phyloP scores from a whole-genome alignment of 1,140 invertebrate species.

The Heterodera schachtii region DNA sequence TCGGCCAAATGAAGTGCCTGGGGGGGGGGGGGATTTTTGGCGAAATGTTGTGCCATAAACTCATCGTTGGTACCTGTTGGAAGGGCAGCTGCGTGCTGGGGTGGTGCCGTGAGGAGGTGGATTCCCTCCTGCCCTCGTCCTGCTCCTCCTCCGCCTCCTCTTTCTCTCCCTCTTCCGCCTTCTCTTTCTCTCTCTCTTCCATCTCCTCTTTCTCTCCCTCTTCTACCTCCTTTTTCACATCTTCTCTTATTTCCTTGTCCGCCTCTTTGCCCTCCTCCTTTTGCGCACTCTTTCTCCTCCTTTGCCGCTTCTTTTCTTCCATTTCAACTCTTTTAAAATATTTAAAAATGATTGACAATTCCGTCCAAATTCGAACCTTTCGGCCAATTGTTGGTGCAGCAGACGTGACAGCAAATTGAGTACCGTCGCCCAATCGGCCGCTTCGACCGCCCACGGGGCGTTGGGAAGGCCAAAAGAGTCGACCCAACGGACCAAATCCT shows the following conservation, averaged over 20 bases:
- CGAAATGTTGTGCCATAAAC: too few relatives aligned
- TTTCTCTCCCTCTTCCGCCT: background rate
- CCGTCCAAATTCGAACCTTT: background rate
- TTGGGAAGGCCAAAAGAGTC: constrained; percentile 18
- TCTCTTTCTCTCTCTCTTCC: too few relatives aligned
- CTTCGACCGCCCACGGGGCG: constrained; percentile 16
- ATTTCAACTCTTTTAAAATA: background rate
- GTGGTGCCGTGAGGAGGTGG: background rate
- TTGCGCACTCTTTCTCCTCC: background rate
- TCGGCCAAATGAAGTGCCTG: constrained; percentile 27
- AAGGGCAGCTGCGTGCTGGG: constrained; percentile 25
- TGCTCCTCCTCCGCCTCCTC: constrained; percentile 1
- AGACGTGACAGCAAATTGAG: constrained; percentile 25
- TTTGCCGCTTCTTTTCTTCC: constrained; percentile 8
- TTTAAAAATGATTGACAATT: background rate
- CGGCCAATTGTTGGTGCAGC: constrained; percentile 11
- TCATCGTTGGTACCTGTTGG: constrained; percentile 1
- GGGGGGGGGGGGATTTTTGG: background rate
- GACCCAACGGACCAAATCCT: constrained; percentile 20
- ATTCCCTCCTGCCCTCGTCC: background rate
- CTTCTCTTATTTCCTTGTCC: background rate
- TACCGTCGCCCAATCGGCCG: constrained; percentile 27
- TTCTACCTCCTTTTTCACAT: background rate
- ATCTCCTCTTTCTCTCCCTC: too few relatives aligned
- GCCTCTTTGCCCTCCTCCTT: background rate